Base-by-base conservation (phyloP, 1,140 invertebrate species). In the Diorhabda elongata region DNA sequence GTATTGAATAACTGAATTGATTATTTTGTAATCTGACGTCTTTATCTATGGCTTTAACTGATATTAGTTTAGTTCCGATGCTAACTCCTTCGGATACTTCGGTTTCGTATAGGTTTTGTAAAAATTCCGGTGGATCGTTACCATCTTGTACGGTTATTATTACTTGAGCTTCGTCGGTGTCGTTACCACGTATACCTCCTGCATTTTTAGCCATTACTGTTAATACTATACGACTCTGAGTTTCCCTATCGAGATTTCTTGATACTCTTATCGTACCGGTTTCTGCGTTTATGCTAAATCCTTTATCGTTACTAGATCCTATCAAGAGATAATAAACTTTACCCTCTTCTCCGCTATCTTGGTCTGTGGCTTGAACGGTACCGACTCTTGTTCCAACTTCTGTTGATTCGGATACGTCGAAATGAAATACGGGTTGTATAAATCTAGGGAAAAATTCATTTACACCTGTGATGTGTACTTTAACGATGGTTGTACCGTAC, bases 391-490 rank as follows among this genome's bases (percentile, higher is more conserved):
- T 93, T 5, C 95, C 95, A 7, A 96, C 87, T 67, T 91, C 87
- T 0, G 94, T 92, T 43, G 94, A 95, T 83, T 98, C 97, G 6
- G 94, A 96, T 5, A 98, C 93, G 76, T 94, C 91, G 81, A 98
- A 96, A 74, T 94, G 91, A 78, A 98, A 98, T 1, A 93, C 91
- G 1, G 93, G 90, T 81, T 97, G 91, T 58, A 94, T 85, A 79
- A 99, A 99, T 73, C 90, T 89, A 0, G 97, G 97, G 81, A 90
- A 94, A 77, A 88, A 98, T 82, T 98, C 96, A 81, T 98, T 98
- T 0, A 94, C 89, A 0, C 96, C 94, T 0, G 90, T 92, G 5
- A 98, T 88, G 74, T 93, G 87, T 3, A 98, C 88, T 2, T 85
- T 79, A 0, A 94, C 87, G 72, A 85, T 87, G 2, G 91, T 91